A percentile compares a stretch with the other conserved stretches of the same genome.
These are phyloP conservation scores for Ctenoplectra terminalis DNA, from an alignment of 1,140 invertebrate genomes.

Conservation along the genomic window DNA sequence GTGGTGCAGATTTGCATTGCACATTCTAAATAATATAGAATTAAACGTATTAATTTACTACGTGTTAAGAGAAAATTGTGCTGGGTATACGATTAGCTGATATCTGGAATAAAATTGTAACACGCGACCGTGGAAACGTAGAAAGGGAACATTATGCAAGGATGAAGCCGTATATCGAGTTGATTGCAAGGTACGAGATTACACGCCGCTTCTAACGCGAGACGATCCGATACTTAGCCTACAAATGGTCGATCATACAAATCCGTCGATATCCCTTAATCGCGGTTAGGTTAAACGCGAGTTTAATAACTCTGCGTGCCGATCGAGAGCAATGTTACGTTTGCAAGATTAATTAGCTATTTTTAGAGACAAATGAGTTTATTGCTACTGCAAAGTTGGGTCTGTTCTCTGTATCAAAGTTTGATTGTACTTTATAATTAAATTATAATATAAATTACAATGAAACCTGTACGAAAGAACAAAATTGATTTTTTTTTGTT, in stretches of 20 bases:
- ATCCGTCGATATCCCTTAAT: background rate
- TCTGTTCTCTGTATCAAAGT: no score
- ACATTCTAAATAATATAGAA: background rate
- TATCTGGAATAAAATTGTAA: background rate
- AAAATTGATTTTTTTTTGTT: no score
- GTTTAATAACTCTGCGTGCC: background rate
- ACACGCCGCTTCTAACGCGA: background rate
- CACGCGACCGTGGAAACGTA: background rate
- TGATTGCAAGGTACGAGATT: slow-evolving; percentile 8
- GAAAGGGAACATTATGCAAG: background rate
- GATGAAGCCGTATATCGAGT: background rate
- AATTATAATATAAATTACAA: no score
- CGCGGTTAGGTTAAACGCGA: background rate
- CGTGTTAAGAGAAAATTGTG: no score
- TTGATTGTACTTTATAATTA: no score
- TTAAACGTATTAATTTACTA: no score
- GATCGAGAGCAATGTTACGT: background rate
- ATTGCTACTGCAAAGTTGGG: background rate
- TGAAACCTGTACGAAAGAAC: no score
- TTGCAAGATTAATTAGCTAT: background rate
- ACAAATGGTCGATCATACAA: background rate
- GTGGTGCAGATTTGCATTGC: background rate
- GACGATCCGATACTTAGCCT: background rate
- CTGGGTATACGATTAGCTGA: no score
- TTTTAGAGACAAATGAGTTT: no score